Percentiles rank a stretch among this genome's conserved stretches.
These are phyloP conservation scores for Cryptus armator DNA, from an alignment of 2,888 invertebrate genomes.

Conservation along the genomic window DNA sequence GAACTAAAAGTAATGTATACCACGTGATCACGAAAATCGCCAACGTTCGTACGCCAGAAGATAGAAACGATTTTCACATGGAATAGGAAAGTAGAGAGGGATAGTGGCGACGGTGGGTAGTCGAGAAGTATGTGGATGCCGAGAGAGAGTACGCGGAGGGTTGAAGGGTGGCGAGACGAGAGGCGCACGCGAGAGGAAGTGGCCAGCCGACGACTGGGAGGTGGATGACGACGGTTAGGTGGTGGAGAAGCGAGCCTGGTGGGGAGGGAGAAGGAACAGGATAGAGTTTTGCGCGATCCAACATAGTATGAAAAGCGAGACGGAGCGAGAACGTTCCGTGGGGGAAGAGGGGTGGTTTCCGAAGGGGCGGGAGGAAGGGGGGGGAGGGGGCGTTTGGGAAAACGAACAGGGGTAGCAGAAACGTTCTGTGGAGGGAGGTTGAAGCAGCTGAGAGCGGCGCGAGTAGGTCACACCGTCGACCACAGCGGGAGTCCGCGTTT, in stretches of 20 bases:
- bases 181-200: slow-evolving; percentile 66
- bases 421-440: slow-evolving; percentile 76
- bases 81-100: slow-evolving; percentile 8
- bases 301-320: slow-evolving; percentile 52
- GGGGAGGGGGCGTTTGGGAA: slow-evolving; percentile 66
- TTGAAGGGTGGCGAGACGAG: slow-evolving; percentile 60
- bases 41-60: slow-evolving; percentile 11
- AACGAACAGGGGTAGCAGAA: slow-evolving; percentile 53
- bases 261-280: slow-evolving; percentile 21
- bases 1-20: background rate
- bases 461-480: slow-evolving; percentile 83
- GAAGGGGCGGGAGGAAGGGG: slow-evolving; percentile 8
- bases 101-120: slow-evolving; percentile 31
- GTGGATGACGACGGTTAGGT: slow-evolving; percentile 41
- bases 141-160: slow-evolving; percentile 51
- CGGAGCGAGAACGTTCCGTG: slow-evolving; percentile 53
- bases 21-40: slow-evolving; percentile 49
- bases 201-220: slow-evolving; percentile 55
- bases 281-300: slow-evolving; percentile 41
- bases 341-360: slow-evolving; percentile 30
- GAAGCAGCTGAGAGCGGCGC: slow-evolving; percentile 83
- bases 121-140: slow-evolving; percentile 16
- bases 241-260: slow-evolving; percentile 35
- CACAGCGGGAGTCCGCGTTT: slow-evolving; percentile 81
- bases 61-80: slow-evolving; percentile 38